Percentiles rank a stretch among this genome's conserved stretches.
These are phyloP conservation scores for Aphaenogaster ashmeadi DNA, from an alignment of 1,140 invertebrate species.

Conservation along the genomic window DNA sequence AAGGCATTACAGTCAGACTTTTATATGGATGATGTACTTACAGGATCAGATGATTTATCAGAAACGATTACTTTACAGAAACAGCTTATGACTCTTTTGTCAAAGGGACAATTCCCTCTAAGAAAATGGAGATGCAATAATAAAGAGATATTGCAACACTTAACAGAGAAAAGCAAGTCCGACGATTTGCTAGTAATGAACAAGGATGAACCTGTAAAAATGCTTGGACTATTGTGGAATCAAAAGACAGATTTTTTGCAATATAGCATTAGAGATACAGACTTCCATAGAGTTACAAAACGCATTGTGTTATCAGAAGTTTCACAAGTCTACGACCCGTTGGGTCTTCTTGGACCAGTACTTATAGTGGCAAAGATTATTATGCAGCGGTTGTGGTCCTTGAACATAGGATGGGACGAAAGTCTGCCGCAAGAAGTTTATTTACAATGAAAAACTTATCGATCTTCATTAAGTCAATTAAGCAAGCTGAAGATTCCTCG, in stretches of 20 bases:
- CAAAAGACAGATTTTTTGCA: conserved; percentile 61
- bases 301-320: conserved; percentile 68
- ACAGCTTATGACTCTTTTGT: conserved; percentile 64
- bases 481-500: background rate
- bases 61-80: background rate
- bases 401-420: background rate
- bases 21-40: conserved; percentile 25
- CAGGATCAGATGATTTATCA: background rate
- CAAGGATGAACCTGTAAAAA: conserved; percentile 68
- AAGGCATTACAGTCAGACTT: background rate
- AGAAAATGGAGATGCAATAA: conserved; percentile 80
- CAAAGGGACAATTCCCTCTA: conserved; percentile 72
- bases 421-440: background rate
- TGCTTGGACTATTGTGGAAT: conserved; percentile 78
- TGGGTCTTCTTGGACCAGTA: background rate
- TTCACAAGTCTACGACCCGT: background rate
- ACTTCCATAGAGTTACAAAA: conserved; percentile 63
- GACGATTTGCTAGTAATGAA: conserved; percentile 56
- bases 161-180: conserved; percentile 43
- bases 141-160: conserved; percentile 67
- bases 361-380: background rate
- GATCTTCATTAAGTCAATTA: background rate
- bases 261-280: conserved; percentile 2
- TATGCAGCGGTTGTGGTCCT: background rate
- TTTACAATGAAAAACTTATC: background rate